These are phyloP conservation scores for Machaerirhynchus nigripectus DNA, from an alignment of 2,113 vertebrate species.

Conservation along the genomic window DNA sequence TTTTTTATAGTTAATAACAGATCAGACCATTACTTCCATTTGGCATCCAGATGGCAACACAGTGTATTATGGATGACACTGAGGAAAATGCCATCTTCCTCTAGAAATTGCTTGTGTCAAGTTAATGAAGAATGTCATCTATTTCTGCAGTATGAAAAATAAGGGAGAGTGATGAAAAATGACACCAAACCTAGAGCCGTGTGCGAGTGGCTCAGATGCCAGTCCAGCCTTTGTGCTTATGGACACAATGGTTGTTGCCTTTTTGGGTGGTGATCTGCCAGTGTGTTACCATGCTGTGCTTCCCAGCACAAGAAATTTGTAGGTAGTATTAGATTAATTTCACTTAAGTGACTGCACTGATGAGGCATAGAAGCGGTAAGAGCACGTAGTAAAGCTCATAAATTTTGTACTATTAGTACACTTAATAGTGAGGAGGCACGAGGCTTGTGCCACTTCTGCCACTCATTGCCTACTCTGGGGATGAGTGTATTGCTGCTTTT, in stretches of 20 bases:
- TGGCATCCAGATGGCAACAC: background rate
- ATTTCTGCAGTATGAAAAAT: background rate
- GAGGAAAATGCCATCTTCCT: background rate
- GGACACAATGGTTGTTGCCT: background rate
- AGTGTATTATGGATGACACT: background rate
- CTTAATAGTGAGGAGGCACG: rapidly evolving
- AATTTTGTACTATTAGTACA: background rate
- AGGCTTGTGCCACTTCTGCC: background rate
- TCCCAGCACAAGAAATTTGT: background rate
- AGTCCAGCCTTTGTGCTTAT: background rate
- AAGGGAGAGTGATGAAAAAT: background rate
- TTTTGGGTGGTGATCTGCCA: background rate
- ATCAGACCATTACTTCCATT: background rate
- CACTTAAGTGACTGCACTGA: background rate
- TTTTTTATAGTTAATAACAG: background rate
- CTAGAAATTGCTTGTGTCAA: background rate
- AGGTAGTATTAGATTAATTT: background rate
- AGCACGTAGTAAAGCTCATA: background rate
- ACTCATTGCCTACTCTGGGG: background rate
- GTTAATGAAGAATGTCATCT: background rate
- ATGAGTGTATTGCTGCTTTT: background rate
- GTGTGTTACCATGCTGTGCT: background rate
- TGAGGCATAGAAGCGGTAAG: rapidly evolving
- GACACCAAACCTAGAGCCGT: background rate
- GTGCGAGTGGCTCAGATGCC: background rate